phyloP scores from a whole-genome alignment of 1,140 invertebrate species.

The Euschistus heros region DNA sequence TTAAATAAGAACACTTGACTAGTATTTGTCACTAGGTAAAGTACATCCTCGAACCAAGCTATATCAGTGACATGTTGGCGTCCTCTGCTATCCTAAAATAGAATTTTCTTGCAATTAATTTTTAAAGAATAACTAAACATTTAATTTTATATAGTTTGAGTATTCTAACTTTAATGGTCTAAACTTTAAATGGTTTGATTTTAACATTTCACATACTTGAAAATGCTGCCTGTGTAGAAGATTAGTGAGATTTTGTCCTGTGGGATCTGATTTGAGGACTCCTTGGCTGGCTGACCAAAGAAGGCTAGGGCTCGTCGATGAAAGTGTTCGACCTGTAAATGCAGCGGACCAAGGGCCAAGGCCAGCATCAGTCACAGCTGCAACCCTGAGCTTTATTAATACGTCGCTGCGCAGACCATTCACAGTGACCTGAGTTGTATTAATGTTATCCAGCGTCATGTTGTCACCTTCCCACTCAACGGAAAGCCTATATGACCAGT shows the following conservation, averaged over 20 bases:
- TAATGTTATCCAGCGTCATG: conserved; percentile 43
- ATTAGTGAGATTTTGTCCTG: conserved; percentile 54
- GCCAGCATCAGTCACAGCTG: conserved; percentile 62
- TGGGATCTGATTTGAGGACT: conserved; percentile 57
- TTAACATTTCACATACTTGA: conserved; percentile 31
- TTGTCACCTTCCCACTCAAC: conserved; percentile 41
- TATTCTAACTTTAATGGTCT: neutral
- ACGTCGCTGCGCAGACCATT: conserved; percentile 57
- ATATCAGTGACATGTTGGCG: conserved; percentile 51
- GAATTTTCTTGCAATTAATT: neutral
- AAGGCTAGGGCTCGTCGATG: conserved; percentile 28
- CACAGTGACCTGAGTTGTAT: conserved; percentile 49
- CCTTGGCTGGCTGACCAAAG: conserved; percentile 42
- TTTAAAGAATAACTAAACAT: too few relatives aligned
- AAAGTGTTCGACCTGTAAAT: conserved; percentile 55
- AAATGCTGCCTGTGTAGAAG: conserved; percentile 47
- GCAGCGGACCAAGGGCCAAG: conserved; percentile 71
- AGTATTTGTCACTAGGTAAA: conserved; percentile 64
- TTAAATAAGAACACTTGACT: conserved; percentile 61
- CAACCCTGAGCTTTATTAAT: conserved; percentile 63
- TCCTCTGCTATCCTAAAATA: conserved; percentile 30
- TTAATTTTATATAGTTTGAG: neutral
- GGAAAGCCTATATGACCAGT: conserved; percentile 74
- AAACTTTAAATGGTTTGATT: neutral
- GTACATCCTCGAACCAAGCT: conserved; percentile 52